Conservation (phyloP, 2,888 invertebrate species). For the Serrognathus titanus region DNA sequence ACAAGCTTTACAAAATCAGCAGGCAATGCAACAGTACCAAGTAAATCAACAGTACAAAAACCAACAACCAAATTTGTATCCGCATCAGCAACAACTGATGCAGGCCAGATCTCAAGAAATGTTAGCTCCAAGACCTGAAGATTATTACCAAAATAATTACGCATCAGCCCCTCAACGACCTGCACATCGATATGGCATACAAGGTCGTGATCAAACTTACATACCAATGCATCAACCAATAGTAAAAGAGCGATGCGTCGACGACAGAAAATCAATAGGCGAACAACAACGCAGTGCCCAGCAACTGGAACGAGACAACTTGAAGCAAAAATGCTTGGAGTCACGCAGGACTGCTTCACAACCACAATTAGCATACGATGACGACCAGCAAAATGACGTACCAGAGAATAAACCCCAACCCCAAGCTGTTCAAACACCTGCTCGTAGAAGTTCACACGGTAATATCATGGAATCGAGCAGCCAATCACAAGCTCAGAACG, state of each 20-base stretch:
- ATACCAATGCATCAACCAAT: conserved; percentile 29
- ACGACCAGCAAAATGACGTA: conserved; percentile 39
- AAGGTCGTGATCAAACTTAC: conserved; percentile 34
- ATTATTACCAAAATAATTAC: conserved; percentile 42
- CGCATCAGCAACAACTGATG: conserved; percentile 37
- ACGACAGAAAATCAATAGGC: conserved; percentile 27
- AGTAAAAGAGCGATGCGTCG: conserved; percentile 27
- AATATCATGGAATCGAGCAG: conserved; percentile 54
- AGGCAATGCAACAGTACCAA: conserved; percentile 44
- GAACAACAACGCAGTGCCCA: conserved; percentile 59
- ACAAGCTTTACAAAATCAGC: conserved; percentile 38
- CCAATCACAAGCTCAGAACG: conserved; percentile 36
- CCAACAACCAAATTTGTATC: conserved; percentile 43
- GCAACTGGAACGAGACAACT: conserved; percentile 59
- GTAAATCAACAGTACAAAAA: conserved; percentile 51
- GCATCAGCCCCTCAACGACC: conserved; percentile 33
- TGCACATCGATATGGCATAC: conserved; percentile 28
- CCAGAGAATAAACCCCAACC: conserved; percentile 38
- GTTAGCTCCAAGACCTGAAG: conserved; percentile 49
- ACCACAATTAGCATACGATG: conserved; percentile 61
- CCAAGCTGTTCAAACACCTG: conserved; percentile 39
- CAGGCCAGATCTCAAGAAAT: conserved; percentile 57
- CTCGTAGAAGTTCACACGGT: conserved; percentile 58
- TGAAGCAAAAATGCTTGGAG: conserved; percentile 58
- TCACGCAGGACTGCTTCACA: conserved; percentile 62